Conservation (phyloP, 1,140 invertebrate genomes). For the Rhizoglyphus robini region DNA sequence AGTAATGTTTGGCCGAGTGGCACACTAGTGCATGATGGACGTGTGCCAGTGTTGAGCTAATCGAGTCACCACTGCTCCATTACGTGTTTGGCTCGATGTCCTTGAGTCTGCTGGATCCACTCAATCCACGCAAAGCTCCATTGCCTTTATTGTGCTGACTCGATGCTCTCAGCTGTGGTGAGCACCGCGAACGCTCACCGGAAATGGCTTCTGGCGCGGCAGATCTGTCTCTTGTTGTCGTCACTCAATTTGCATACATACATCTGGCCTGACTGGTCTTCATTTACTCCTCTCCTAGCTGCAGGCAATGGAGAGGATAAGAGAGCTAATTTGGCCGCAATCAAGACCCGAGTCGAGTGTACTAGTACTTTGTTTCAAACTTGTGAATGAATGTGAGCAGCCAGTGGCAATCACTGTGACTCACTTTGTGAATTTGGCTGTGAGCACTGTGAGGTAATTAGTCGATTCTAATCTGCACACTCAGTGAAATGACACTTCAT, state of each 20-base stretch:
- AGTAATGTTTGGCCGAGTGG: neutral
- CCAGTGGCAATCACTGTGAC: neutral
- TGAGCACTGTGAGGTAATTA: neutral
- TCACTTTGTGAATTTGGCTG: neutral
- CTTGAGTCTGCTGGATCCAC: neutral
- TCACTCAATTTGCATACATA: neutral
- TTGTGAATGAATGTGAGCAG: neutral
- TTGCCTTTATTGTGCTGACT: neutral
- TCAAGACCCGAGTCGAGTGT: neutral
- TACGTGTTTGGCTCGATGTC: neutral
- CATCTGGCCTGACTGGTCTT: neutral
- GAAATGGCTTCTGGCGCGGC: neutral
- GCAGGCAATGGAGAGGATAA: neutral
- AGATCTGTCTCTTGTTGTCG: neutral
- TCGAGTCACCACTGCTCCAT: neutral
- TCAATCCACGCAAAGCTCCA: neutral
- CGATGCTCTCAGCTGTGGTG: neutral
- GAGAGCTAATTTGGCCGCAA: neutral
- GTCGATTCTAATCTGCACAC: neutral
- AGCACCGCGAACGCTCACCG: neutral
- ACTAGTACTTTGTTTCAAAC: slow-evolving; percentile 6
- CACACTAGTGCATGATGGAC: too few relatives aligned
- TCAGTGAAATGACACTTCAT: neutral
- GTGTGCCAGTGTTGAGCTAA: neutral
- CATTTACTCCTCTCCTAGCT: neutral